A percentile compares a stretch with the other conserved stretches of the same genome.
Evolutionary conservation across 2,113 vertebrate species (phyloP).

Genomic region (Erinaceus europaeus): DNA sequence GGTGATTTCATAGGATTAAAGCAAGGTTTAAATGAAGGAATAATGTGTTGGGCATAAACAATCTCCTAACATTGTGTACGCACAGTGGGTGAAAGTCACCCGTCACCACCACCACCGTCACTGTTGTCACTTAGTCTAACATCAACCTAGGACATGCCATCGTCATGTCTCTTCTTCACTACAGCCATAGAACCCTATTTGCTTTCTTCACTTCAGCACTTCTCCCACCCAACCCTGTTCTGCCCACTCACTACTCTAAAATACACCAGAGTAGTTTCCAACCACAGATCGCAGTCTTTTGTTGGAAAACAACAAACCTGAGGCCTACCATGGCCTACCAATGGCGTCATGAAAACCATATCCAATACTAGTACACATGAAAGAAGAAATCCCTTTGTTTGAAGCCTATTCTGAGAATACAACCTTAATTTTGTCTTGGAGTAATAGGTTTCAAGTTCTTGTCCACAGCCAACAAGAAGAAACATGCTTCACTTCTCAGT

Average conservation of each 20-base stretch:
- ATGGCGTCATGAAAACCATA: neutral
- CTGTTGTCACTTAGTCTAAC: neutral
- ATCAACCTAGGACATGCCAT: neutral
- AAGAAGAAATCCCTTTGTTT: neutral
- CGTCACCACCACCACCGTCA: neutral
- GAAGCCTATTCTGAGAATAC: neutral
- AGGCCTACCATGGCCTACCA: neutral
- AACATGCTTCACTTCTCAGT: neutral
- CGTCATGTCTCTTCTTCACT: neutral
- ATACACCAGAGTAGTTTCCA: neutral
- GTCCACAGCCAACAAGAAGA: neutral
- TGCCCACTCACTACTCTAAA: neutral
- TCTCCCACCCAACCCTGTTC: no score
- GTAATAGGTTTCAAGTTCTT: neutral
- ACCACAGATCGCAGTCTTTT: neutral
- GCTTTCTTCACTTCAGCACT: neutral
- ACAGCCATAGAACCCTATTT: neutral
- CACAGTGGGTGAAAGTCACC: neutral
- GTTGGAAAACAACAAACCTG: neutral
- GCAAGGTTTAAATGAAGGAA: constrained; percentile 22
- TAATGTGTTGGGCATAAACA: constrained; percentile 3
- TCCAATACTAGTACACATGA: neutral
- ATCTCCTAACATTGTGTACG: neutral
- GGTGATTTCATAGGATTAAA: neutral
- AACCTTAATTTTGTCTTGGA: neutral